phyloP scores from a whole-genome alignment of 1,140 invertebrate species.

The Trichonephila clavipes region DNA sequence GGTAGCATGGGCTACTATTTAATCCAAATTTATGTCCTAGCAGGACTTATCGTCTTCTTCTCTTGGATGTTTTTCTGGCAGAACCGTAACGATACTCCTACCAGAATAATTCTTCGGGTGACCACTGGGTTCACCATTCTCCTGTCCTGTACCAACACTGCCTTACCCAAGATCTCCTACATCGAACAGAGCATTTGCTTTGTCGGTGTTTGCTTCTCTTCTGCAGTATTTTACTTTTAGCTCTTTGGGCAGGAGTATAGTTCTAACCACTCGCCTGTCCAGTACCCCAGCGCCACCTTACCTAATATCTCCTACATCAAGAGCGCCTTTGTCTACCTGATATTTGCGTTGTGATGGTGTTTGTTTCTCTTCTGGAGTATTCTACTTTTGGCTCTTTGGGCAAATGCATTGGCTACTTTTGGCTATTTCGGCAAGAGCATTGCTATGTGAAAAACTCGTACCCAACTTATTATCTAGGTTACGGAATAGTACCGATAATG shows the following conservation, averaged over 20 bases:
- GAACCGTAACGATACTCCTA: constrained; percentile 81
- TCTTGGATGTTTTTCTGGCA: constrained; percentile 84
- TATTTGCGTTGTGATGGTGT: constrained; percentile 82
- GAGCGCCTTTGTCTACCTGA: constrained; percentile 82
- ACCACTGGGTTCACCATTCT: constrained; percentile 83
- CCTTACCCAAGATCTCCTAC: constrained; percentile 83
- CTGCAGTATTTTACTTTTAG: constrained; percentile 95
- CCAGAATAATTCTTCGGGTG: constrained; percentile 83
- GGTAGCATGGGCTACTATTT: constrained; percentile 83
- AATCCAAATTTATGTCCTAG: constrained; percentile 84
- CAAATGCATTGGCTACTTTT: background rate
- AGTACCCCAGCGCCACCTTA: too few species aligned
- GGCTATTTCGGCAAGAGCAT: constrained; percentile 86
- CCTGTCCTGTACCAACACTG: constrained; percentile 83
- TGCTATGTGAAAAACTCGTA: constrained; percentile 95
- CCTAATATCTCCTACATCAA: constrained; percentile 79
- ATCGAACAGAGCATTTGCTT: constrained; percentile 79
- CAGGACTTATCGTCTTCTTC: constrained; percentile 82
- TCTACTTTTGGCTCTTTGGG: constrained; percentile 97
- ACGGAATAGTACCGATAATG: constrained; percentile 85
- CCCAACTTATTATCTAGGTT: constrained; percentile 92
- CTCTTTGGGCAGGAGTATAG: constrained; percentile 87
- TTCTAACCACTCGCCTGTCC: too few species aligned
- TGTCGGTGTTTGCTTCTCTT: constrained; percentile 80
- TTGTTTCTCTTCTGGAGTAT: constrained; percentile 85